phyloP scores from a whole-genome alignment of 1,140 invertebrate species.

The Oryctes rhinoceros region DNA sequence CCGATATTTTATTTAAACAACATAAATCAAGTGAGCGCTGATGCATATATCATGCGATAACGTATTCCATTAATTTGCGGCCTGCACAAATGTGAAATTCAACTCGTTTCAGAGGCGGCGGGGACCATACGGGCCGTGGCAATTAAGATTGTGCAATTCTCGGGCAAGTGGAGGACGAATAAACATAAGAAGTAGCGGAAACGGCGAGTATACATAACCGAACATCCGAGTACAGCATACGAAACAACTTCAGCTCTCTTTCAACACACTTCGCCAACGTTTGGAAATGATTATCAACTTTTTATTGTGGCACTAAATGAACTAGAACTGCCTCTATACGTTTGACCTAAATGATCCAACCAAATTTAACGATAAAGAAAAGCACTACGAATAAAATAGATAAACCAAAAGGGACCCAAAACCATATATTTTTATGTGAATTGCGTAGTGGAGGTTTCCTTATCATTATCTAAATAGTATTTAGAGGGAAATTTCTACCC shows the following conservation, averaged over 20 bases:
- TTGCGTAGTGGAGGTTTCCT: too few species aligned
- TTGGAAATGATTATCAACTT: slow-evolving; percentile 24
- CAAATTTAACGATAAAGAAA: slow-evolving; percentile 28
- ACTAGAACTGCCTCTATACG: not conserved
- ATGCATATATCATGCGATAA: slow-evolving; percentile 41
- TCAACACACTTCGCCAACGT: not conserved
- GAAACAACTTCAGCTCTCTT: too few species aligned
- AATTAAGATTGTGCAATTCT: slow-evolving; percentile 31
- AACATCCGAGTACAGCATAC: not conserved
- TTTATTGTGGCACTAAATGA: slow-evolving; percentile 26
- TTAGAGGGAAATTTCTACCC: too few species aligned
- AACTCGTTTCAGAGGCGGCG: not conserved
- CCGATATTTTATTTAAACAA: slow-evolving; percentile 37
- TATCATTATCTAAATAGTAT: too few species aligned
- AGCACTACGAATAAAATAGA: not conserved
- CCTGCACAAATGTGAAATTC: slow-evolving; percentile 6
- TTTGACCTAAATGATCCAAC: slow-evolving; percentile 6
- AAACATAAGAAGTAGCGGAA: slow-evolving; percentile 16
- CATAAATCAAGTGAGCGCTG: slow-evolving; percentile 23
- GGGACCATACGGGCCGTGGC: not conserved
- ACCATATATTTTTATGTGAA: not conserved
- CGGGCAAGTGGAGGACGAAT: not conserved
- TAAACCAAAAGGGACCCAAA: slow-evolving; percentile 1
- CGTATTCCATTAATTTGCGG: slow-evolving; percentile 29
- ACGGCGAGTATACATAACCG: slow-evolving; percentile 6